Conservation (phyloP, 2,888 invertebrate genomes). For the Neria commutata region DNA sequence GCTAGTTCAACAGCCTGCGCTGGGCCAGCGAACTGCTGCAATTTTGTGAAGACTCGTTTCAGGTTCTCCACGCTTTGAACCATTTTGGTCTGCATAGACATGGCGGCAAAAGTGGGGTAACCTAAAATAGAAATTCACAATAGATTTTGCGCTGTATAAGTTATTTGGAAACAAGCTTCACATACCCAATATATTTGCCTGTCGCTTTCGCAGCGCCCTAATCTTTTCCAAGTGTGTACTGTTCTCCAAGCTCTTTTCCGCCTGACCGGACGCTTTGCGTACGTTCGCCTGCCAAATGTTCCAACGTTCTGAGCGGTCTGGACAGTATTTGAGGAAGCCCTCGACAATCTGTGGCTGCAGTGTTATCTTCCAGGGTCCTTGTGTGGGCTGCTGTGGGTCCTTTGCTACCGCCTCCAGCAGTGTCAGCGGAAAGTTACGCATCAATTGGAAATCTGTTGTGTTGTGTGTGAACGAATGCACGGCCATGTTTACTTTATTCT, state of each 20-base stretch:
- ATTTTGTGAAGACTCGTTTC: slow-evolving; percentile 70
- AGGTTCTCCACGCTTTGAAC: slow-evolving; percentile 80
- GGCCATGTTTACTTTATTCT: slow-evolving; percentile 71
- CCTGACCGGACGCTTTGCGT: slow-evolving; percentile 70
- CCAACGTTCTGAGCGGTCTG: slow-evolving; percentile 77
- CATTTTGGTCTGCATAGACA: slow-evolving; percentile 95
- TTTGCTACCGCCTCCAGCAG: slow-evolving; percentile 71
- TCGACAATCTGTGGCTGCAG: slow-evolving; percentile 76
- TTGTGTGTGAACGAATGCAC: slow-evolving; percentile 72
- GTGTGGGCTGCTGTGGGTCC: slow-evolving; percentile 66
- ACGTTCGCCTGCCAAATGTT: slow-evolving; percentile 84
- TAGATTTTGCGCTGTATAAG: no score
- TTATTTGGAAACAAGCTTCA: not conserved
- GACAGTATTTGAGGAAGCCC: slow-evolving; percentile 84
- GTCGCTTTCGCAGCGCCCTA: slow-evolving; percentile 69
- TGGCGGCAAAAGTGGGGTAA: slow-evolving; percentile 77
- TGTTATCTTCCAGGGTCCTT: slow-evolving; percentile 85
- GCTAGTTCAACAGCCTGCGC: slow-evolving; percentile 79
- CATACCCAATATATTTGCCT: slow-evolving; percentile 73
- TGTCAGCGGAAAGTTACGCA: slow-evolving; percentile 76
- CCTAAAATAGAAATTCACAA: slow-evolving; percentile 54
- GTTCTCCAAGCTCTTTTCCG: slow-evolving; percentile 71
- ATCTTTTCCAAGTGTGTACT: slow-evolving; percentile 81
- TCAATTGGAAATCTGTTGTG: slow-evolving; percentile 70
- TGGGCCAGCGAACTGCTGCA: slow-evolving; percentile 73